Evolutionary conservation across 2,113 vertebrate species (phyloP), one percentile per base, ranked within the genome.

Genomic region (Hippoglossus stenolepis): DNA sequence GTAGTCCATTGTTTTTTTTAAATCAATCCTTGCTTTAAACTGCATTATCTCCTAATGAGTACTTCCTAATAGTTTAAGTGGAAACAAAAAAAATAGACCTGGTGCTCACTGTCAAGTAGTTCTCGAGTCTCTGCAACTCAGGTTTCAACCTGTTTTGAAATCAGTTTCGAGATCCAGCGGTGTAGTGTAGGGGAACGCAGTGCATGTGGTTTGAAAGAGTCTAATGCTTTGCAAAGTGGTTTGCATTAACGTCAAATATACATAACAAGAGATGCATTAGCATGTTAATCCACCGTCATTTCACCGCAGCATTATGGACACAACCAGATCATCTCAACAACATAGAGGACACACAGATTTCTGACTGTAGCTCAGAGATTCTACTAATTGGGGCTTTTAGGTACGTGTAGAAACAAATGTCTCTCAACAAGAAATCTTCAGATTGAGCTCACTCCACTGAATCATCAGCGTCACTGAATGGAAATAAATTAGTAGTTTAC

Each of bases 31-130:
- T 9, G 4, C 70, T 70, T 68, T 68, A 78, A 70, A 67, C 73
- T 73, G 75, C 80, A 84, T 88, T 85, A 79, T 79, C 82, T 87
- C 56, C n/a, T 73, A 76, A 83, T 79, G 79, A 85, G 77, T 75
- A 43, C 43, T 77, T 88, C 38, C 21, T 64, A 15, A 64, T 45
- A 10, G 61, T 31, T 63, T 62, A 71, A 89, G 82, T 80, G 73
- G 73, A 64, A 65, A 64, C 75, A 77, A 64, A 73, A 64, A 73
- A 74, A 72, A 77, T 17, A 73, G 63, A 61, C 43, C 0, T 18
- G 15, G 20, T 21, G 65, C 49, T 75, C 40, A 10, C 20, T 13
- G 58, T 74, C 43, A 62, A 58, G 47, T 70, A 0, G 23, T 58
- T 45, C 62, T 76, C 40, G 68, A 35, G 15, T 43, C 11, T 63